These are phyloP conservation scores for Philaenus spumarius DNA, from an alignment of 1,140 invertebrate species.

Conservation along the genomic window DNA sequence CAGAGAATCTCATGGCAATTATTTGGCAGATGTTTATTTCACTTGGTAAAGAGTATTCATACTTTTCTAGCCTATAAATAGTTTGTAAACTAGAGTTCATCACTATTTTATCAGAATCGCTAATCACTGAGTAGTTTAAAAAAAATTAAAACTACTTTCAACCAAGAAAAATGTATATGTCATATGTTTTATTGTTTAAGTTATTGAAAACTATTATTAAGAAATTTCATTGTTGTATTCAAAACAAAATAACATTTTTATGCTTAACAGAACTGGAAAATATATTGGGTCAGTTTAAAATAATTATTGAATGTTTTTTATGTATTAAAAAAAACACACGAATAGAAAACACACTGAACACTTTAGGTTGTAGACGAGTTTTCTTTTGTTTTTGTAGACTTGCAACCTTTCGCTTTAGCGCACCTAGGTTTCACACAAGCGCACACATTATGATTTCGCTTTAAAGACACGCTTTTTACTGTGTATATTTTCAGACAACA, in stretches of 20 bases:
- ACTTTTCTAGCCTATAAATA: neutral
- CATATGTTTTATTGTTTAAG: neutral
- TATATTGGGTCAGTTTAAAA: slow-evolving; percentile 10
- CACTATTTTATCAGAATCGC: neutral
- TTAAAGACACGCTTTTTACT: no score
- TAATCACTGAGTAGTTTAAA: neutral
- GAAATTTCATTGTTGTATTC: neutral
- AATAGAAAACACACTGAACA: no score
- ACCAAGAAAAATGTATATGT: neutral
- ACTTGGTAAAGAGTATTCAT: neutral
- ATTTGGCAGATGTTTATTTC: neutral
- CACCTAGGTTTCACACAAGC: no score
- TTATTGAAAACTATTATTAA: neutral
- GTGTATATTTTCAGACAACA: no score
- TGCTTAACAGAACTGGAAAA: slow-evolving; percentile 14
- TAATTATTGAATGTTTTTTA: neutral
- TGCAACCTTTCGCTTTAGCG: no score
- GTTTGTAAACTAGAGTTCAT: neutral
- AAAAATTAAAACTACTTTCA: neutral
- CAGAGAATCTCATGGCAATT: no score
- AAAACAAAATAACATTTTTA: slow-evolving; percentile 2
- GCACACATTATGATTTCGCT: no score
- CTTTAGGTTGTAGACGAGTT: no score
- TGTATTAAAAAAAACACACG: neutral
- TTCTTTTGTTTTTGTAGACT: no score